A percentile compares a stretch with the other conserved stretches of the same genome.
These are phyloP conservation scores for Aplocera efformata DNA, from an alignment of 2,888 invertebrate species.

Conservation along the genomic window DNA sequence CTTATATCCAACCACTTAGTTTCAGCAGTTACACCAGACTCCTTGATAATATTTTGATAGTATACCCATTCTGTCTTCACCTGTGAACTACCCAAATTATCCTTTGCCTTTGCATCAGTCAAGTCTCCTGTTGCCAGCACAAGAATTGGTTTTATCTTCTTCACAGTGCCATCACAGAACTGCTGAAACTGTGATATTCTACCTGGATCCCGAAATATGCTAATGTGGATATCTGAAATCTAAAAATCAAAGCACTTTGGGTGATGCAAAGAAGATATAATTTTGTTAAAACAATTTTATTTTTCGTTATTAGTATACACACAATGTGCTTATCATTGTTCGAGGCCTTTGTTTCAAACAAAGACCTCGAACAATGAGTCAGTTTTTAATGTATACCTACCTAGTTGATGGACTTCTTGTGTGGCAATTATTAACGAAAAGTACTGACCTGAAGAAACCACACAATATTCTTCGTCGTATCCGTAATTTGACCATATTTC, in stretches of 20 bases:
- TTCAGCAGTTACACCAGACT: slow-evolving; percentile 83
- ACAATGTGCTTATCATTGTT: slow-evolving; percentile 10
- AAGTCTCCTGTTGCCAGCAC: slow-evolving; percentile 94
- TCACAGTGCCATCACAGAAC: slow-evolving; percentile 88
- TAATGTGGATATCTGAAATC: slow-evolving; percentile 95
- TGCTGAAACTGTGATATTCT: slow-evolving; percentile 88
- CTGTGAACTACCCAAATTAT: slow-evolving; percentile 90
- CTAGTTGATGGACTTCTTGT: too few relatives aligned
- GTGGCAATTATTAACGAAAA: slow-evolving; percentile 9
- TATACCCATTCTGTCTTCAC: slow-evolving; percentile 90
- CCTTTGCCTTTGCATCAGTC: slow-evolving; percentile 91
- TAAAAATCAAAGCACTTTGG: too few relatives aligned
- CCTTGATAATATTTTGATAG: slow-evolving; percentile 85
- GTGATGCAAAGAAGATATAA: background rate
- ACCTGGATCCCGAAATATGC: slow-evolving; percentile 87
- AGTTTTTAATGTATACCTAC: too few relatives aligned
- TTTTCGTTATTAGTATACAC: too few relatives aligned
- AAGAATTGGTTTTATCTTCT: slow-evolving; percentile 85
- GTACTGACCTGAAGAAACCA: slow-evolving; percentile 88
- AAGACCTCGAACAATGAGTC: slow-evolving; percentile 26
- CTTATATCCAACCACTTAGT: slow-evolving; percentile 93
- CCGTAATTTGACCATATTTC: slow-evolving; percentile 72
- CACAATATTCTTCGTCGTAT: slow-evolving; percentile 81
- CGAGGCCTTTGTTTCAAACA: slow-evolving; percentile 22
- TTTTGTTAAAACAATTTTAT: too few relatives aligned